phyloP scores from a whole-genome alignment of 2,888 invertebrate genomes.

The Eristalinus aeneus region DNA sequence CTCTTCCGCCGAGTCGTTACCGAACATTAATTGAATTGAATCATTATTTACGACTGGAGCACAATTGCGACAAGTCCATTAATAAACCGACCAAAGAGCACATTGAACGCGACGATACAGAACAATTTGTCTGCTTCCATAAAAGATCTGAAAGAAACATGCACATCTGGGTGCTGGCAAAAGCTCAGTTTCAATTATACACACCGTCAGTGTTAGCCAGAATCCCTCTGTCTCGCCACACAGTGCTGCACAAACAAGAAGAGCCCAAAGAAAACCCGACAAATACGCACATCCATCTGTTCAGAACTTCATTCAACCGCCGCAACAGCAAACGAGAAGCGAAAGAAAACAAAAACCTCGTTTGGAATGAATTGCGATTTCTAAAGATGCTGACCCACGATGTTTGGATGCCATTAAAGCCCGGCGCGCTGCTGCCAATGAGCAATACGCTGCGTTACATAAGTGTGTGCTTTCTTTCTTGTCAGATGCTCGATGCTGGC shows the following conservation, averaged over 20 bases:
- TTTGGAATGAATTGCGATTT: slow-evolving; percentile 45
- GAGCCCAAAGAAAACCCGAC: slow-evolving; percentile 9
- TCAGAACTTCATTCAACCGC: slow-evolving; percentile 26
- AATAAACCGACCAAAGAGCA: background rate
- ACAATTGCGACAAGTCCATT: slow-evolving; percentile 25
- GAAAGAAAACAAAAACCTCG: background rate
- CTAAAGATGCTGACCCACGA: slow-evolving; percentile 52
- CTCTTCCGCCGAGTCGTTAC: too few species aligned
- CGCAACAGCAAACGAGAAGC: background rate
- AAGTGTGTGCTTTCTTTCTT: slow-evolving; percentile 37
- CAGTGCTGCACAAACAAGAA: background rate
- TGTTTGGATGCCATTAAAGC: slow-evolving; percentile 39
- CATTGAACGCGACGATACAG: too few species aligned
- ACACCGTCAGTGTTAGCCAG: background rate
- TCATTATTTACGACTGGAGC: slow-evolving; percentile 13
- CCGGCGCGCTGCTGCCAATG: background rate
- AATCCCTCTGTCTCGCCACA: background rate
- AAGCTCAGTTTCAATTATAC: slow-evolving; percentile 3
- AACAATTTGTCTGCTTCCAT: background rate
- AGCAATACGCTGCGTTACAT: slow-evolving; percentile 20
- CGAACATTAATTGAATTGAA: slow-evolving; percentile 22
- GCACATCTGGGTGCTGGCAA: background rate
- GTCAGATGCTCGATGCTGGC: background rate
- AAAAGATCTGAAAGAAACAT: background rate
- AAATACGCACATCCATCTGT: slow-evolving; percentile 7